Percentiles rank a stretch among this genome's conserved stretches.
phyloP scores from a whole-genome alignment of 2,113 vertebrate genomes.

The Salvelinus alpinus region DNA sequence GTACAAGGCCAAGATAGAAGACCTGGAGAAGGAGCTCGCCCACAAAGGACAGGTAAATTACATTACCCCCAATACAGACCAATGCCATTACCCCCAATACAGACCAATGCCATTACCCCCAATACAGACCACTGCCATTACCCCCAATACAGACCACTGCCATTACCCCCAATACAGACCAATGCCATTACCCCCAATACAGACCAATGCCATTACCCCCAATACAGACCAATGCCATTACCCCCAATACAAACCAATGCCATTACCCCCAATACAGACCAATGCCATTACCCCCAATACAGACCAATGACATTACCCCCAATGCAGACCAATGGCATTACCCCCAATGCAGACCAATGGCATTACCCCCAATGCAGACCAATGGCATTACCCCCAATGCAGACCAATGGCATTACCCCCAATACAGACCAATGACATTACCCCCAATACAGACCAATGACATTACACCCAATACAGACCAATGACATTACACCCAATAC shows the following conservation, averaged over 20 bases:
- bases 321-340: not conserved
- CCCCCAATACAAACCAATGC: too few relatives aligned
- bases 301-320: not conserved
- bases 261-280: too few relatives aligned
- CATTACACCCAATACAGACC: not conserved
- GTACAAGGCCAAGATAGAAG: conserved; percentile 97
- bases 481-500: not conserved
- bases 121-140: too few relatives aligned
- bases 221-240: not conserved
- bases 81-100: too few relatives aligned
- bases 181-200: not conserved
- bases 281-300: too few relatives aligned
- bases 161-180: not conserved
- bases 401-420: not conserved
- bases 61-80: not conserved
- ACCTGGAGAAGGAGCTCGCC: conserved; percentile 90
- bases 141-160: too few relatives aligned
- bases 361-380: not conserved
- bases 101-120: too few relatives aligned
- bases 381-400: not conserved
- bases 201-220: not conserved
- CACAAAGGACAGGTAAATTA: conserved; percentile 87
- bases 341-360: not conserved
- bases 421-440: not conserved
- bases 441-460: not conserved